phyloP scores from a whole-genome alignment of 2,888 invertebrate genomes.

The Nomada ruficornis region DNA sequence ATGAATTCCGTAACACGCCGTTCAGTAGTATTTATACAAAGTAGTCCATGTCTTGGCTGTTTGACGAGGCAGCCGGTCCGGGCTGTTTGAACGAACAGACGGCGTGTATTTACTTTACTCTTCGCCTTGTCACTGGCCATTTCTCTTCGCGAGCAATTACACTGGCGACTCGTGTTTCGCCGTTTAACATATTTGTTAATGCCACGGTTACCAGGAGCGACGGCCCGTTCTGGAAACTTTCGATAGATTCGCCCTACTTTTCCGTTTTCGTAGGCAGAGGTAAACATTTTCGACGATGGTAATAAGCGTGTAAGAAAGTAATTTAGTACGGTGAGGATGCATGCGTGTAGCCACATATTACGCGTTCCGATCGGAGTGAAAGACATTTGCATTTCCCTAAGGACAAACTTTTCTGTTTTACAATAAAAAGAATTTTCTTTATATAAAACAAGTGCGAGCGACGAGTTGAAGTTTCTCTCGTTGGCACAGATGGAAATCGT shows the following conservation, averaged over 20 bases:
- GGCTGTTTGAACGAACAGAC: constrained; percentile 52
- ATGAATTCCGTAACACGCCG: constrained; percentile 45
- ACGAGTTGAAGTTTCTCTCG: too few relatives aligned
- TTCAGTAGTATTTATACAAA: constrained; percentile 55
- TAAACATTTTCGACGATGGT: too few relatives aligned
- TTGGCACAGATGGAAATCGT: too few relatives aligned
- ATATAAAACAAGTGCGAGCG: too few relatives aligned
- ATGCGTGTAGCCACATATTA: too few relatives aligned
- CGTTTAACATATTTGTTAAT: constrained; percentile 61
- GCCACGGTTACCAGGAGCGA: constrained; percentile 29
- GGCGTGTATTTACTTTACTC: constrained; percentile 58
- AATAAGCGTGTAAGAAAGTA: too few relatives aligned
- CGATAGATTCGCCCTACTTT: constrained; percentile 17
- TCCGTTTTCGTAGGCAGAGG: too few relatives aligned
- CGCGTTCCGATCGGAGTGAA: too few relatives aligned
- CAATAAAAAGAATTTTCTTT: too few relatives aligned
- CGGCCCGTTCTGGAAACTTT: constrained; percentile 15
- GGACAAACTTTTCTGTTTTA: too few relatives aligned
- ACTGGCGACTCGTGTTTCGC: constrained; percentile 54
- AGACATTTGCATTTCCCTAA: too few relatives aligned
- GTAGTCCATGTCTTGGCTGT: constrained; percentile 58
- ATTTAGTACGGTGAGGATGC: too few relatives aligned
- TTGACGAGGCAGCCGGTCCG: constrained; percentile 41
- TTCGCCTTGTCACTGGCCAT: constrained; percentile 60
- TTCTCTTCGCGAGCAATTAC: constrained; percentile 57